Evolutionary conservation across 2,797 vertebrate species (phyloP).

Genomic region (Alosa sapidissima): DNA sequence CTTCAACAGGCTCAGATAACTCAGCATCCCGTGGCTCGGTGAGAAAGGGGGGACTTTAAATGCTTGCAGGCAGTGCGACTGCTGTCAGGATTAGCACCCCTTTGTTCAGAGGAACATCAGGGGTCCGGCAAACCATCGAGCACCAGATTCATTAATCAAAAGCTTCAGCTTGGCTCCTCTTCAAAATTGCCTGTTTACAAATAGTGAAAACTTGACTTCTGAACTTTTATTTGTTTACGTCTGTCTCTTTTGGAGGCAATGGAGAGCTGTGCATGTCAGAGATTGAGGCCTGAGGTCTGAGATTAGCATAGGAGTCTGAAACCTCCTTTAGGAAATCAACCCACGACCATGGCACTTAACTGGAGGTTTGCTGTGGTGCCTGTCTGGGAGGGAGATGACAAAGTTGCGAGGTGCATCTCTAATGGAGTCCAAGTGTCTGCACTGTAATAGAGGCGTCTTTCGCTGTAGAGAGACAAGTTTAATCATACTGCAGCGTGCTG

Average conservation of each 20-base stretch:
- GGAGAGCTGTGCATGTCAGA: background rate
- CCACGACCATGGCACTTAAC: background rate
- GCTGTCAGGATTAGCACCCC: slow-evolving; percentile 16
- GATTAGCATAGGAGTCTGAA: background rate
- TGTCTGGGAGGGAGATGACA: background rate
- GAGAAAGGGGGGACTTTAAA: background rate
- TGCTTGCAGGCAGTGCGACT: background rate
- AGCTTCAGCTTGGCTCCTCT: slow-evolving; percentile 7
- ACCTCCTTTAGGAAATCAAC: background rate
- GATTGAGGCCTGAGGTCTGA: background rate
- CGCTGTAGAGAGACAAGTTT: background rate
- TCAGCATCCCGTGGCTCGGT: background rate
- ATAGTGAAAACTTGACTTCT: background rate
- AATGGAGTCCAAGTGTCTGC: background rate
- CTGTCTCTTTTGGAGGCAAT: background rate
- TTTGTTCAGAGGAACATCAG: background rate
- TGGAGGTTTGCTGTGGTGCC: background rate
- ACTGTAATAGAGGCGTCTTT: background rate
- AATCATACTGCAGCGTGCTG: background rate
- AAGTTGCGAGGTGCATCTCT: background rate
- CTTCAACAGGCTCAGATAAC: slow-evolving; percentile 14
- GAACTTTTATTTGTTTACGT: slow-evolving; percentile 1
- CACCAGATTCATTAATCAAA: slow-evolving; percentile 22
- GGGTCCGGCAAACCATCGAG: slow-evolving; percentile 7
- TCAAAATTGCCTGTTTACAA: slow-evolving; percentile 9